Evolutionary conservation across 2,888 invertebrate genomes (phyloP).

Genomic region (Hydrotaea cyrtoneurina): DNA sequence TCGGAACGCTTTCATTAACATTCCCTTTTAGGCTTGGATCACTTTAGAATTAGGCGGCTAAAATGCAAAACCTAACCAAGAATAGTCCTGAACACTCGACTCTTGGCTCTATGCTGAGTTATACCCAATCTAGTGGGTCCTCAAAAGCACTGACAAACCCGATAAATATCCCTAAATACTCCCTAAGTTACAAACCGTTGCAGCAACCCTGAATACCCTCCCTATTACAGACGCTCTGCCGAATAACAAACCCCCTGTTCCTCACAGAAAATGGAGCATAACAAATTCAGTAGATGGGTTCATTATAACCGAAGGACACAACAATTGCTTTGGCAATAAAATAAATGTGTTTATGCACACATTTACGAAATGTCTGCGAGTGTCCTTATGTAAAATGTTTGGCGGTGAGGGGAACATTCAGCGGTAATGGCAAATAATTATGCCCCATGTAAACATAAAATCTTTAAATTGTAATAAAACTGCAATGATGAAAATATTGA

Average conservation of each 20-base stretch:
- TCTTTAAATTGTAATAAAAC: slow-evolving; percentile 61
- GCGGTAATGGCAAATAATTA: slow-evolving; percentile 54
- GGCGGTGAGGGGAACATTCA: not conserved
- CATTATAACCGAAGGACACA: slow-evolving; percentile 34
- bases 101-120: too few species aligned
- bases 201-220: too few species aligned
- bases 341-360: slow-evolving; percentile 29
- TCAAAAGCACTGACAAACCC: too few species aligned
- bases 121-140: too few species aligned
- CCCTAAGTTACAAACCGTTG: too few species aligned
- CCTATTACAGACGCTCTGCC: too few species aligned
- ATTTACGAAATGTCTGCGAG: not conserved
- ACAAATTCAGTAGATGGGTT: slow-evolving; percentile 6
- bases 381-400: not conserved
- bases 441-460: slow-evolving; percentile 41
- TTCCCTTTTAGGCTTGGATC: too few species aligned
- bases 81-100: too few species aligned
- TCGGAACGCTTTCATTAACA: too few species aligned
- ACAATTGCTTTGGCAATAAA: slow-evolving; percentile 39
- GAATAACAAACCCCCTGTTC: not conserved
- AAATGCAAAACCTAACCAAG: too few species aligned
- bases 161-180: too few species aligned
- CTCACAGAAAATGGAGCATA: not conserved
- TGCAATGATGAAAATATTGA: slow-evolving; percentile 26
- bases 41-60: too few species aligned